Conservation (phyloP, 2,888 invertebrate genomes). For the Caenorhabditis drosophilae region DNA sequence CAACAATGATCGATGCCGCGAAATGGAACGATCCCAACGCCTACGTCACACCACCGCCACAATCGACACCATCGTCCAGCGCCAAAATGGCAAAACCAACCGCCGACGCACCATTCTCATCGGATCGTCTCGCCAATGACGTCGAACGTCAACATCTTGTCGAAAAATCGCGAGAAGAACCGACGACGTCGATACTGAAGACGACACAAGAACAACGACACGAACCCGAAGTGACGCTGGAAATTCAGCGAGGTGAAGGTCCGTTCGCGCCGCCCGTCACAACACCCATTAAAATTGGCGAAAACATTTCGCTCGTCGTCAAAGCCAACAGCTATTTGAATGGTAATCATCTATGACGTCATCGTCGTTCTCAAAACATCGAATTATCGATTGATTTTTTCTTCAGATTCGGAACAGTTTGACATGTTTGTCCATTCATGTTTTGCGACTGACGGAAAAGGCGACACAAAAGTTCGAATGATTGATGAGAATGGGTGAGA, state of each 20-base stretch:
- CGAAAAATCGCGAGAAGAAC: constrained; percentile 1
- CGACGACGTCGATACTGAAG: constrained; percentile 27
- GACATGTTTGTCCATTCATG: constrained; percentile 69
- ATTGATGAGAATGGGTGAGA: constrained; percentile 62
- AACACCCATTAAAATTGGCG: constrained; percentile 63
- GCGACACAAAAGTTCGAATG: constrained; percentile 54
- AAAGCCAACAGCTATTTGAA: constrained; percentile 46
- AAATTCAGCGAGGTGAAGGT: constrained; percentile 63
- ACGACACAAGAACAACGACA: constrained; percentile 40
- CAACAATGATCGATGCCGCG: constrained; percentile 26
- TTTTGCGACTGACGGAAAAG: constrained; percentile 65
- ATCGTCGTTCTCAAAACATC: neutral
- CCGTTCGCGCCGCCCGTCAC: constrained; percentile 57
- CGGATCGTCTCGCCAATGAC: constrained; percentile 19
- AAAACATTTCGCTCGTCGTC: constrained; percentile 64
- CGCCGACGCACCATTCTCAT: constrained; percentile 33
- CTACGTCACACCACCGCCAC: constrained; percentile 29
- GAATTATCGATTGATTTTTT: neutral
- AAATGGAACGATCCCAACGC: constrained; percentile 40
- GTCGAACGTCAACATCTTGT: constrained; percentile 4
- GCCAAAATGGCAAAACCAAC: neutral
- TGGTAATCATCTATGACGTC: too few relatives aligned
- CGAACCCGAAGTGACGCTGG: constrained; percentile 52
- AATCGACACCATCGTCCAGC: neutral
- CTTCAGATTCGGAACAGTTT: constrained; percentile 53